A percentile compares a stretch with the other conserved stretches of the same genome.
Conservation (phyloP, 1,140 invertebrate species). For the Wiebesia pumilae region DNA sequence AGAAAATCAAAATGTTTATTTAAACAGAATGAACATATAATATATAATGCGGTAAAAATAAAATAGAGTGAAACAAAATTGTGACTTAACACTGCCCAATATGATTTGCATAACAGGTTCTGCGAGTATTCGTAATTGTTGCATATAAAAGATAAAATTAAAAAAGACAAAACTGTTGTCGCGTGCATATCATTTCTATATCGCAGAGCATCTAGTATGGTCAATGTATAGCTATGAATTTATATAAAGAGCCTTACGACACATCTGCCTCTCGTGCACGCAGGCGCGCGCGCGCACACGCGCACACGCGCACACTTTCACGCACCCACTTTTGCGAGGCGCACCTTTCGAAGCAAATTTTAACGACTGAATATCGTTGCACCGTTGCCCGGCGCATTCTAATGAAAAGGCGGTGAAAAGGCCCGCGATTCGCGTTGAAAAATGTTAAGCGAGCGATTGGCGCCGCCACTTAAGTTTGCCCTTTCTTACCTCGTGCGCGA, state of each 20-base stretch:
- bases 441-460: not conserved
- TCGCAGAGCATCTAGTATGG: not conserved
- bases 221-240: not conserved
- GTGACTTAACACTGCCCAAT: not conserved
- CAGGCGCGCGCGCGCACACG: no score
- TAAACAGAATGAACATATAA: no score
- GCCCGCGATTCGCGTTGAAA: not conserved
- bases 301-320: no score
- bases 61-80: no score
- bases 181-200: not conserved
- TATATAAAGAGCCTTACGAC: not conserved
- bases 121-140: not conserved
- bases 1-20: no score
- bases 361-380: not conserved
- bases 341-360: not conserved
- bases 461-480: not conserved
- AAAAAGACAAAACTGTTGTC: not conserved
- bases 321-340: no score
- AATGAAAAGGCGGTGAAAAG: not conserved
- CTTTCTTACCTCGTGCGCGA: not conserved
- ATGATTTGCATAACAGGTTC: not conserved
- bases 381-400: not conserved
- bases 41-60: no score
- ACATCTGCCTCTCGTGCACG: not conserved
- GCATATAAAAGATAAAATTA: not conserved